Evolutionary conservation across 2,888 invertebrate genomes (phyloP).

Genomic region (Sclerodermus sp.): DNA sequence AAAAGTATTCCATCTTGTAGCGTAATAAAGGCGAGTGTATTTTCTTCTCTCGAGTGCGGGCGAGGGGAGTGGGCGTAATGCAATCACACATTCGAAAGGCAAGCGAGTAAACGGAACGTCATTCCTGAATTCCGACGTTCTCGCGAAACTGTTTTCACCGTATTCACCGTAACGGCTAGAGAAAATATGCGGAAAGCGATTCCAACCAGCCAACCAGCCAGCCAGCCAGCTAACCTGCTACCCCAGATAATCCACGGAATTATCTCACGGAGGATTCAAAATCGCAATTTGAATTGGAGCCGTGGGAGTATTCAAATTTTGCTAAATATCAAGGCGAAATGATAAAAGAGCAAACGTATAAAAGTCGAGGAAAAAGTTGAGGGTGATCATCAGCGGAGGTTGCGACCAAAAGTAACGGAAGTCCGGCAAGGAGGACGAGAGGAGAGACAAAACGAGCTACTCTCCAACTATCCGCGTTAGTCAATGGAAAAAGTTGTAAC

Average conservation of each 20-base stretch:
- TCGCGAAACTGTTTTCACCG: too few relatives aligned
- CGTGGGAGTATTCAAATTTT: too few relatives aligned
- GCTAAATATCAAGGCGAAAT: too few relatives aligned
- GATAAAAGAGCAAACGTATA: neutral
- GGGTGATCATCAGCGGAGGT: slow-evolving; percentile 4
- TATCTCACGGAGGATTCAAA: too few relatives aligned
- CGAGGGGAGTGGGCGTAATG: neutral
- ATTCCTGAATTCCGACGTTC: too few relatives aligned
- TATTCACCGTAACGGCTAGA: too few relatives aligned
- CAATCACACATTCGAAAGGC: neutral
- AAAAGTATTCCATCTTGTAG: neutral
- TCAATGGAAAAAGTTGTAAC: slow-evolving; percentile 43
- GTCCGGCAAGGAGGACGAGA: slow-evolving; percentile 4
- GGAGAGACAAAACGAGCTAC: slow-evolving; percentile 10
- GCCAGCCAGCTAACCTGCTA: too few relatives aligned
- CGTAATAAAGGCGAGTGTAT: too few relatives aligned
- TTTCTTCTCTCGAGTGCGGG: neutral
- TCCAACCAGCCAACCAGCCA: too few relatives aligned
- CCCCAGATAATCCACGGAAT: too few relatives aligned
- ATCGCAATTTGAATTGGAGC: too few relatives aligned
- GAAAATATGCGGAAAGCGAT: too few relatives aligned
- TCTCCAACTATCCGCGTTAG: slow-evolving; percentile 19
- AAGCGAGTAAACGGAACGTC: neutral
- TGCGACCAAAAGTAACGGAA: slow-evolving; percentile 1
- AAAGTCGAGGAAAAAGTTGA: slow-evolving; percentile 14